Conservation (phyloP, 1,140 invertebrate genomes). For the Conus betulinus region DNA sequence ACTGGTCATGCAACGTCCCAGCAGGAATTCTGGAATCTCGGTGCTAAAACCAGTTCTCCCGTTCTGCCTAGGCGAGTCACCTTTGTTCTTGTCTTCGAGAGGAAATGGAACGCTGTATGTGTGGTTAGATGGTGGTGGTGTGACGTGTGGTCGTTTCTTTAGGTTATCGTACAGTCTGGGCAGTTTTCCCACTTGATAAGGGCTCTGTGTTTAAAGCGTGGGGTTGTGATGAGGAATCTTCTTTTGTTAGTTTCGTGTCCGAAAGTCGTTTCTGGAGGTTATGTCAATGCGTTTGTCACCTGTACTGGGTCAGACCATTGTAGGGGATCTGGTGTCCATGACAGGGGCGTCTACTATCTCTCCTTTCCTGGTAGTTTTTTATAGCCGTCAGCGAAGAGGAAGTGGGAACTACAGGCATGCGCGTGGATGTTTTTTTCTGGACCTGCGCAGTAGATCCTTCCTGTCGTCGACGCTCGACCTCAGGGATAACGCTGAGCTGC, state of each 20-base stretch:
- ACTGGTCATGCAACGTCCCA: too few species aligned
- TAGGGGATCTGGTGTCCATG: neutral
- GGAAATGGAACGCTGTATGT: neutral
- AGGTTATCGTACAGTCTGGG: too few species aligned
- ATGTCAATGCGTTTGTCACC: neutral
- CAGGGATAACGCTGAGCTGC: slow-evolving; percentile 43
- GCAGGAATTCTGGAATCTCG: neutral
- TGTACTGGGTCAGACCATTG: neutral
- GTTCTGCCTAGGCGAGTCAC: neutral
- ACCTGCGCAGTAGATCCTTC: neutral
- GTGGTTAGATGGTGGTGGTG: neutral
- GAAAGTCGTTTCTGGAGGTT: neutral
- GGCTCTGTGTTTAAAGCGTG: neutral
- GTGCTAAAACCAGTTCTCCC: neutral
- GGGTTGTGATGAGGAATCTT: neutral
- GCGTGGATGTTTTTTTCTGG: neutral
- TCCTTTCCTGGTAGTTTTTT: neutral
- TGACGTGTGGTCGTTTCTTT: too few species aligned
- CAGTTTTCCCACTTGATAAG: neutral
- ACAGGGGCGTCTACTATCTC: neutral
- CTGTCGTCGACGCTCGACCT: slow-evolving; percentile 37
- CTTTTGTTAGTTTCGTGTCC: neutral
- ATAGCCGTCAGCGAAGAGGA: slow-evolving; percentile 26
- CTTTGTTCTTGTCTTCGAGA: neutral
- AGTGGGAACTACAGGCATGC: neutral